These are phyloP conservation scores for Globodera rostochiensis DNA, from an alignment of 1,140 invertebrate species.

Conservation along the genomic window DNA sequence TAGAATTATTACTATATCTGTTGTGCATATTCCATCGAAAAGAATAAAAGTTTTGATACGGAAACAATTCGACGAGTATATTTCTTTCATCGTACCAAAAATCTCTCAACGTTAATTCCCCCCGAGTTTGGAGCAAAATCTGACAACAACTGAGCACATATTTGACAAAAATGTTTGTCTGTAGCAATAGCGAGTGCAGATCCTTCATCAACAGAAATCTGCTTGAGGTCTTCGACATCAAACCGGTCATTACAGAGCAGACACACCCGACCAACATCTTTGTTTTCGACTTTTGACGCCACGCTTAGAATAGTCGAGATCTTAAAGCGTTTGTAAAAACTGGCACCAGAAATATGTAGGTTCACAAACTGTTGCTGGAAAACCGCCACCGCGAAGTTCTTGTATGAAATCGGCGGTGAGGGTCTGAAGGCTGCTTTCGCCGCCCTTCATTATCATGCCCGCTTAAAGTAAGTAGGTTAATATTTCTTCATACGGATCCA, in stretches of 20 bases:
- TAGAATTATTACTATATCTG: too few relatives aligned
- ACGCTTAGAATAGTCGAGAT: slow-evolving; percentile 25
- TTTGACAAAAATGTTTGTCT: background rate
- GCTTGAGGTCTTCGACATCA: background rate
- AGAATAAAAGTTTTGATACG: too few relatives aligned
- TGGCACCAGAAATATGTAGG: background rate
- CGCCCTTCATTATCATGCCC: background rate
- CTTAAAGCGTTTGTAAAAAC: background rate
- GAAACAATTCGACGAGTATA: too few relatives aligned
- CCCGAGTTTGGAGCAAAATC: background rate
- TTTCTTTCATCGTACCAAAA: too few relatives aligned
- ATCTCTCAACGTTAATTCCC: too few relatives aligned
- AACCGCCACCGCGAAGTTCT: slow-evolving; percentile 5
- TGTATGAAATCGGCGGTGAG: slow-evolving; percentile 19
- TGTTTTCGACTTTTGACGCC: slow-evolving; percentile 20
- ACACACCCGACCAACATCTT: slow-evolving; percentile 1
- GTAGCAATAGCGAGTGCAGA: too few relatives aligned
- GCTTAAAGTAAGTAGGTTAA: background rate
- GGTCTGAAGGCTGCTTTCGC: background rate
- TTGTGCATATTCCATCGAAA: too few relatives aligned
- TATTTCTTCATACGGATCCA: too few relatives aligned
- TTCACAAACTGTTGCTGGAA: slow-evolving; percentile 7
- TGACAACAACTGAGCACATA: background rate
- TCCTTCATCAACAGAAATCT: too few relatives aligned
- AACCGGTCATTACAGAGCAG: slow-evolving; percentile 2